Percentiles rank a stretch among this genome's conserved stretches.
Conservation (phyloP, 2,113 vertebrate genomes). For the Myotis lucifugus region DNA sequence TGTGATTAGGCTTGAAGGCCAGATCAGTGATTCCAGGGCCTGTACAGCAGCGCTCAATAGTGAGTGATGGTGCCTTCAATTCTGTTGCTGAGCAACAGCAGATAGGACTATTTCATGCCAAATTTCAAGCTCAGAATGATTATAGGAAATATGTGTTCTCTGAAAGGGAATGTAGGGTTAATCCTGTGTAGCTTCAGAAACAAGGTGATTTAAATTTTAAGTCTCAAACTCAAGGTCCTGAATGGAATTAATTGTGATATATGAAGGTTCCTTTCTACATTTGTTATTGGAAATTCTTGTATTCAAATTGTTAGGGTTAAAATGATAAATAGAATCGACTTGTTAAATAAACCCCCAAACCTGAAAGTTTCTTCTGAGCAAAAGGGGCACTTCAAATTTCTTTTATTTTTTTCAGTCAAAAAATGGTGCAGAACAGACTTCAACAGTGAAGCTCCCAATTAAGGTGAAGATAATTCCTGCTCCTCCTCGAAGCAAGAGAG, state of each 20-base stretch:
- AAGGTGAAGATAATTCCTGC: conserved; percentile 98
- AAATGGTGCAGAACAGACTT: conserved; percentile 92
- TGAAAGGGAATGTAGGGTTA: not conserved
- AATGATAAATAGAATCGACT: not conserved
- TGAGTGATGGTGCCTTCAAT: fast-evolving
- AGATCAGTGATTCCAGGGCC: fast-evolving
- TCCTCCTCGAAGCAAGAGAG: conserved; percentile 95
- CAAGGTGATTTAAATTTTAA: not conserved
- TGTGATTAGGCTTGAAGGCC: not conserved
- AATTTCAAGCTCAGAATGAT: not conserved
- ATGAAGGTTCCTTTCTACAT: fast-evolving
- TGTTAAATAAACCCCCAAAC: not conserved
- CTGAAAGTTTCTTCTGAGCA: not conserved
- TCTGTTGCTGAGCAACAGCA: not conserved
- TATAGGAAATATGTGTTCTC: not conserved
- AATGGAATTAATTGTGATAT: too few species aligned
- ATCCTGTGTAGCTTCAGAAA: not conserved
- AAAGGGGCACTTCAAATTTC: conserved; percentile 43
- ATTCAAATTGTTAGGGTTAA: not conserved
- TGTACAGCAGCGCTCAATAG: not conserved
- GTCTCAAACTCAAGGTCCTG: not conserved
- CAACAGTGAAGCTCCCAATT: conserved; percentile 95
- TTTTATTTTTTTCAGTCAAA: conserved; percentile 86
- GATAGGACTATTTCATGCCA: not conserved
- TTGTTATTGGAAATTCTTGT: not conserved